These are phyloP conservation scores for Acanthurus lineatus DNA, from an alignment of 2,797 vertebrate genomes.

Conservation along the genomic window DNA sequence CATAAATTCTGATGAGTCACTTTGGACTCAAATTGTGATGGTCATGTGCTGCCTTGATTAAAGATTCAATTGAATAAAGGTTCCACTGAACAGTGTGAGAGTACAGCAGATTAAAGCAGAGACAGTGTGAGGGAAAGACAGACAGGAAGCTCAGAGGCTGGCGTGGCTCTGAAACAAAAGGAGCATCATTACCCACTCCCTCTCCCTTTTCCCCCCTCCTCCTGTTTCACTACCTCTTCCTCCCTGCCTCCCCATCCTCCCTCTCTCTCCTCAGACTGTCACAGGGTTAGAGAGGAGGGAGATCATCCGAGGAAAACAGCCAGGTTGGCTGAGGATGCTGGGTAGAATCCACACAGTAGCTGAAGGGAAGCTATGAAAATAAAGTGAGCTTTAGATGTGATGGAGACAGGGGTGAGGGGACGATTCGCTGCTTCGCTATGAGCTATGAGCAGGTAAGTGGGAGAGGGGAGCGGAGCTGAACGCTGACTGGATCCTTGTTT, in stretches of 20 bases:
- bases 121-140: background rate
- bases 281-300: slow-evolving; percentile 5
- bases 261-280: slow-evolving; percentile 7
- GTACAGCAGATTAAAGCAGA: background rate
- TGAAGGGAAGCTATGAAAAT: slow-evolving; percentile 19
- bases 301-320: slow-evolving; percentile 21
- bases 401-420: slow-evolving; percentile 36
- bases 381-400: slow-evolving; percentile 23
- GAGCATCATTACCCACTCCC: slow-evolving; percentile 40
- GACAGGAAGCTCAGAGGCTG: slow-evolving; percentile 24
- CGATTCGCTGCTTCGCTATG: slow-evolving; percentile 19
- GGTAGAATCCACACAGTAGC: slow-evolving; percentile 15
- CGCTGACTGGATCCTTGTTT: slow-evolving; percentile 33
- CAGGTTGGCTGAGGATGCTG: slow-evolving; percentile 28
- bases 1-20: background rate
- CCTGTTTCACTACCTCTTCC: slow-evolving; percentile 25
- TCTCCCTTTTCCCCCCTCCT: slow-evolving; percentile 1
- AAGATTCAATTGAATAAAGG: background rate
- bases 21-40: background rate
- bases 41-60: background rate
- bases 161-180: slow-evolving; percentile 47
- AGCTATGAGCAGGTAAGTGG: slow-evolving; percentile 66
- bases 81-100: background rate
- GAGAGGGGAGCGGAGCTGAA: slow-evolving; percentile 15
- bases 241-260: slow-evolving; percentile 10